A percentile compares a stretch with the other conserved stretches of the same genome.
phyloP scores from a whole-genome alignment of 2,888 invertebrate species.

The Nemotelus pantherinus region DNA sequence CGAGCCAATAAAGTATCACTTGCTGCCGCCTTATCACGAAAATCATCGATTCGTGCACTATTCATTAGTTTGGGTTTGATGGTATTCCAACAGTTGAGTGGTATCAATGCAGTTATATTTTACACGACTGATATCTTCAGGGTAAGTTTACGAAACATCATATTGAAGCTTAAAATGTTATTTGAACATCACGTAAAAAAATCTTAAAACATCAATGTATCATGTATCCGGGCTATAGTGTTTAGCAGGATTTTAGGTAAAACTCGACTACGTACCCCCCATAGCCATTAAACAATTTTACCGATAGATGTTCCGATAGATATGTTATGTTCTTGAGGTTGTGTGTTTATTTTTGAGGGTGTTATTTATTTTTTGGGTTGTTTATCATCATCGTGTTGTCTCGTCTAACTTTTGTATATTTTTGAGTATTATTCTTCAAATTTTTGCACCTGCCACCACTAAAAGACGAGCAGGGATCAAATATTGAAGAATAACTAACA shows the following conservation, averaged over 20 bases:
- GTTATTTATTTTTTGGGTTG: no score
- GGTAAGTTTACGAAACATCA: slow-evolving; percentile 63
- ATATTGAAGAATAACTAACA: no score
- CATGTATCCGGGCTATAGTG: neutral
- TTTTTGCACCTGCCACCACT: no score
- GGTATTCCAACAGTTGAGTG: slow-evolving; percentile 89
- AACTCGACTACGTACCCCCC: no score
- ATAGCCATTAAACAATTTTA: neutral
- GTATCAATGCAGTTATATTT: slow-evolving; percentile 85
- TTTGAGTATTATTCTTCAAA: no score
- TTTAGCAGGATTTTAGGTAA: neutral
- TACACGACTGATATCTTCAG: slow-evolving; percentile 80
- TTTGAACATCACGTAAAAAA: neutral
- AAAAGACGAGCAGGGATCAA: no score
- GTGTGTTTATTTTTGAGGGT: no score
- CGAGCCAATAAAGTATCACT: slow-evolving; percentile 69
- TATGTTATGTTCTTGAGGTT: no score
- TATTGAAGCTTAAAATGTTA: slow-evolving; percentile 59
- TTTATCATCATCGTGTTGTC: no score
- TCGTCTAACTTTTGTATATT: no score
- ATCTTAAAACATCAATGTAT: neutral
- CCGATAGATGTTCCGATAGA: no score
- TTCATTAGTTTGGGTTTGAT: slow-evolving; percentile 81
- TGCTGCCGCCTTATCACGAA: slow-evolving; percentile 69
- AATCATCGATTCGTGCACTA: slow-evolving; percentile 71